Evolutionary conservation across 2,888 invertebrate genomes (phyloP).

Genomic region (Cryptocephalus primarius): DNA sequence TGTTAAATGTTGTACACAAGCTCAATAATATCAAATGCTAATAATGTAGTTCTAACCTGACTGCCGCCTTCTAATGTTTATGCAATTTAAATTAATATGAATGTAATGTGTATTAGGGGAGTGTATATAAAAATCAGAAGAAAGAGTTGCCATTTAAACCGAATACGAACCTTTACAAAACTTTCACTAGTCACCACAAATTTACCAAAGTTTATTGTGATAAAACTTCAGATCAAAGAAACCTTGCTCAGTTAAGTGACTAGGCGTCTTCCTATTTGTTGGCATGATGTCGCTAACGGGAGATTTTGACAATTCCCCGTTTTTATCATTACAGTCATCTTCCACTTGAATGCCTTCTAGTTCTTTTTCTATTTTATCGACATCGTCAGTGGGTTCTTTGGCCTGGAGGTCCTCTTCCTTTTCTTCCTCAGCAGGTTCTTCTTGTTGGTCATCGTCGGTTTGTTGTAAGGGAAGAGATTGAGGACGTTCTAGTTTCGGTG

Average conservation of each 20-base stretch:
- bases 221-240: constrained; percentile 69
- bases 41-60: no score
- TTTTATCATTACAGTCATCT: constrained; percentile 3
- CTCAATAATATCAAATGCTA: no score
- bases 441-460: constrained; percentile 36
- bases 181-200: background rate
- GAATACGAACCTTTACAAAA: no score
- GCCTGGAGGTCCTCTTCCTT: constrained; percentile 8
- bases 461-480: constrained; percentile 42
- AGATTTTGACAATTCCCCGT: constrained; percentile 1
- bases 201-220: constrained; percentile 67
- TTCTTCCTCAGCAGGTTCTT: constrained; percentile 27
- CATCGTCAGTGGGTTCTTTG: constrained; percentile 14
- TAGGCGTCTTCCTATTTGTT: constrained; percentile 31
- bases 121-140: no score
- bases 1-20: no score
- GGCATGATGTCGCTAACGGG: constrained; percentile 2
- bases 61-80: no score
- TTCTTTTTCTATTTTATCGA: constrained; percentile 5
- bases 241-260: constrained; percentile 48
- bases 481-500: constrained; percentile 36
- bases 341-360: constrained; percentile 5
- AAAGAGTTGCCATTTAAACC: no score
- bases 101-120: no score
- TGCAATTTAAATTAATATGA: no score